phyloP scores from a whole-genome alignment of 92 coral and sea anemone species.

The Heteractis magnifica region DNA sequence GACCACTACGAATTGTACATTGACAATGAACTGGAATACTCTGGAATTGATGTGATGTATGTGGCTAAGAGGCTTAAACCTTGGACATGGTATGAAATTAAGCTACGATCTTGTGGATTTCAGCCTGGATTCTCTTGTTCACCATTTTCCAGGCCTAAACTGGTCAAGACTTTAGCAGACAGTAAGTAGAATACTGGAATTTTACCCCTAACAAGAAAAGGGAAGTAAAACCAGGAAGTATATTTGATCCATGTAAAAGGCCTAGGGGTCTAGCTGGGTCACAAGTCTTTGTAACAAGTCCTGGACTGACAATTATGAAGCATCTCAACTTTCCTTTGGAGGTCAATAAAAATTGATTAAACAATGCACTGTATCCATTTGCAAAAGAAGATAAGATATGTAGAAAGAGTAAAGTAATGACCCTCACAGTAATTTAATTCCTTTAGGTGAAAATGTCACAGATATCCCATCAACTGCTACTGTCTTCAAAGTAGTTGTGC shows the following conservation, averaged over 20 bases:
- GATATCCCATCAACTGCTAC: conserved; percentile 63
- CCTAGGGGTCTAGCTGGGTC: neutral
- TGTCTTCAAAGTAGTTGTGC: conserved; percentile 54
- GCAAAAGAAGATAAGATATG: neutral
- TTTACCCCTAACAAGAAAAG: neutral
- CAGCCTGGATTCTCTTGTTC: conserved; percentile 79
- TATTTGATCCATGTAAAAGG: neutral
- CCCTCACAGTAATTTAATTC: neutral
- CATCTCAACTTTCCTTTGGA: neutral
- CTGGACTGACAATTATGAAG: neutral
- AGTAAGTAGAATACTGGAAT: conserved; percentile 54
- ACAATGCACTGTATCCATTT: neutral
- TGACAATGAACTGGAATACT: conserved; percentile 90
- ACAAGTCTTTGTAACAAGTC: neutral
- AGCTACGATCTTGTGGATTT: conserved; percentile 88
- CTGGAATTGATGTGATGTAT: conserved; percentile 90
- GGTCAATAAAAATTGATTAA: neutral
- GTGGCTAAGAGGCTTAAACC: conserved; percentile 88
- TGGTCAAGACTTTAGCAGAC: conserved; percentile 66
- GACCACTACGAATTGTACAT: conserved; percentile 88
- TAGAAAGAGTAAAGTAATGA: neutral
- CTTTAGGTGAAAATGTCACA: conserved; percentile 63
- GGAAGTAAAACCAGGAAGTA: neutral
- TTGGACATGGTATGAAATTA: conserved; percentile 85
- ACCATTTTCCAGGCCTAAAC: conserved; percentile 62